Base-by-base conservation (phyloP, 2,797 vertebrate genomes). In the Melanotaenia maccullochi region DNA sequence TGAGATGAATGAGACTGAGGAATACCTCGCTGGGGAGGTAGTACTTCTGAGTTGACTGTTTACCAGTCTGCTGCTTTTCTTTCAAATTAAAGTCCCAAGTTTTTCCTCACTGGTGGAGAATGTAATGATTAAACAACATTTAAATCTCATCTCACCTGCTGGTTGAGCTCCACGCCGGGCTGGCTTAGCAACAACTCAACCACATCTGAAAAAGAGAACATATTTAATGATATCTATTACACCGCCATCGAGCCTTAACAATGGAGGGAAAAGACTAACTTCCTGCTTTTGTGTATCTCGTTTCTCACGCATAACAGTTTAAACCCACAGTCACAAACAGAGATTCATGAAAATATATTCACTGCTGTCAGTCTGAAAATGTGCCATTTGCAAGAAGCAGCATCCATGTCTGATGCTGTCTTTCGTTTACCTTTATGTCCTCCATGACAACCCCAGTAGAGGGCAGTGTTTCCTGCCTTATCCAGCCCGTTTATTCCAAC, bases 371-470 rank as follows among this genome's bases (percentile, higher is more conserved):
- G 38, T 64, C 14, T 54, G 9, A 64, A 49, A n/a, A 16, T 40
- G 25, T 25, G 24, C 52, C 6, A 12, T 25, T 7, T 6, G 1
- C 7, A 2, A 47, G 25, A 63, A 9, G 18, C 9, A 51, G 4
- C 30, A 32, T 22, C 61, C 32, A 64, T 5, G 16, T 49, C 16
- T 20, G 12, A 30, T 56, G 14, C 6, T 1, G 2, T 35, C 16
- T 51, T 49, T 20, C 5, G 5, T 11, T 14, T 65, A 98, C 97
- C 97, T 97, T 94, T 97, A 89, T 99, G 98, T 67, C 98, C 98
- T 65, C 97, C 98, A 0, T 99, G 98, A 70, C 96, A 98, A 60
- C 93, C 96, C 98, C 98, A 99, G 88, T 99, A 99, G 64, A 99
- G 93, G 77, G 98, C 95, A 22, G 97, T 99, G 89, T 96, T 99